Percentiles rank a stretch among this genome's conserved stretches.
Conservation (phyloP, 1,140 invertebrate genomes). For the Meloidogyne floridensis region DNA sequence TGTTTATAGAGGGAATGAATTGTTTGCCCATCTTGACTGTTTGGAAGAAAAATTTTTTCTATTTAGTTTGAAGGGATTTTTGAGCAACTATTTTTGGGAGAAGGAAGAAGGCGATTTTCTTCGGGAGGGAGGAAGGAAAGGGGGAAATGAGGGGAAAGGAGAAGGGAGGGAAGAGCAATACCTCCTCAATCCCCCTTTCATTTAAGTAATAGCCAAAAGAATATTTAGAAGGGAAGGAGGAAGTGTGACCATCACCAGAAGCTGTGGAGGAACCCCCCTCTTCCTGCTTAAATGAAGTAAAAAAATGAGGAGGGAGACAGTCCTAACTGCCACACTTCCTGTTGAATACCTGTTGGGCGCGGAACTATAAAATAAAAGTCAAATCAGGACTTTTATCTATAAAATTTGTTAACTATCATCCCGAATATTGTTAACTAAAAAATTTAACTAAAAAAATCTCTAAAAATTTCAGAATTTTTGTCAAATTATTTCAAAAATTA, state of each 20-base stretch:
- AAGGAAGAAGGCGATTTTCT: neutral
- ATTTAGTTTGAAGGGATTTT: neutral
- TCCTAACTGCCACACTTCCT: neutral
- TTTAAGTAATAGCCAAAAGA: neutral
- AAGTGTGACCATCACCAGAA: slow-evolving; percentile 8
- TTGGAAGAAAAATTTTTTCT: neutral
- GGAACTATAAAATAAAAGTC: neutral
- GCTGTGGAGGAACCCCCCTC: neutral
- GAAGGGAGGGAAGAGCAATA: neutral
- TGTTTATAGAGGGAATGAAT: neutral
- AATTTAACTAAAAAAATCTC: neutral
- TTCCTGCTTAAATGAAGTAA: no score
- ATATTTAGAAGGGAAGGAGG: neutral
- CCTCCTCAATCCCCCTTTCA: neutral
- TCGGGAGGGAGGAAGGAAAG: neutral
- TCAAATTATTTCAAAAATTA: neutral
- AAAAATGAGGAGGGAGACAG: neutral
- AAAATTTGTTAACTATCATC: neutral
- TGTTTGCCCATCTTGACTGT: neutral
- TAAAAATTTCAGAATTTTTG: neutral
- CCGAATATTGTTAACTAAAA: no score
- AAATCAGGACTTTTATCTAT: neutral
- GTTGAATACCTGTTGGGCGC: neutral
- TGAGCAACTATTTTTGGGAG: slow-evolving; percentile 6
- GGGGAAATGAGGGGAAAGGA: neutral